phyloP scores from a whole-genome alignment of 1,140 invertebrate genomes.

The Brachionus plicatilis region DNA sequence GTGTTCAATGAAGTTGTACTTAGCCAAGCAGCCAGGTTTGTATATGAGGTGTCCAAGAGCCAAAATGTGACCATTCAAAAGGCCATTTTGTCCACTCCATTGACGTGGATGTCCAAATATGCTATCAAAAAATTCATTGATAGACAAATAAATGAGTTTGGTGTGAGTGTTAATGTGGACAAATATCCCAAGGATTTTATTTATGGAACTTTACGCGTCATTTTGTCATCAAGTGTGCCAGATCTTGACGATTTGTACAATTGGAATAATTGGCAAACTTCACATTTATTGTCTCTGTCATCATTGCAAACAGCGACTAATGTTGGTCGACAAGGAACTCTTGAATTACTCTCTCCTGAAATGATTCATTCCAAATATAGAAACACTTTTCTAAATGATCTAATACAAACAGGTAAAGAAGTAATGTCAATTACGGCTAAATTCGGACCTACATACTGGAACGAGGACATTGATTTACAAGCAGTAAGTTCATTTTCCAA shows the following conservation, averaged over 20 bases:
- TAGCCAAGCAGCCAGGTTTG: not conserved
- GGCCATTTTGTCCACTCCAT: not conserved
- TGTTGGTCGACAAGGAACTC: constrained; percentile 1
- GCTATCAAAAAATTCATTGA: not conserved
- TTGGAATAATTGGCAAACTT: not conserved
- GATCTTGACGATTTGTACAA: not conserved
- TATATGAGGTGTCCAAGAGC: not conserved
- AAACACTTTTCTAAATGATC: not conserved
- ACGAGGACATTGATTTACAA: not conserved
- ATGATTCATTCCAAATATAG: not conserved
- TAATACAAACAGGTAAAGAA: not conserved
- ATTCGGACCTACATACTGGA: not conserved
- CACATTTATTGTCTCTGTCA: not conserved
- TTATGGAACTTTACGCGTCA: not conserved
- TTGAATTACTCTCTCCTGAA: not conserved
- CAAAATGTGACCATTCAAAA: constrained; percentile 11
- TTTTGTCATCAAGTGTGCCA: not conserved
- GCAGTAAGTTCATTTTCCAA: not conserved
- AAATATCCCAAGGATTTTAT: not conserved
- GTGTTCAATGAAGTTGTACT: not conserved
- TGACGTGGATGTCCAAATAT: not conserved
- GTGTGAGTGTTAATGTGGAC: not conserved
- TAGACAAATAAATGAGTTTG: not conserved
- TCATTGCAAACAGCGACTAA: constrained; percentile 8
- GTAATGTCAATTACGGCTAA: constrained; percentile 12